phyloP scores from a whole-genome alignment of 2,888 invertebrate species.

The Abscondita cerata region DNA sequence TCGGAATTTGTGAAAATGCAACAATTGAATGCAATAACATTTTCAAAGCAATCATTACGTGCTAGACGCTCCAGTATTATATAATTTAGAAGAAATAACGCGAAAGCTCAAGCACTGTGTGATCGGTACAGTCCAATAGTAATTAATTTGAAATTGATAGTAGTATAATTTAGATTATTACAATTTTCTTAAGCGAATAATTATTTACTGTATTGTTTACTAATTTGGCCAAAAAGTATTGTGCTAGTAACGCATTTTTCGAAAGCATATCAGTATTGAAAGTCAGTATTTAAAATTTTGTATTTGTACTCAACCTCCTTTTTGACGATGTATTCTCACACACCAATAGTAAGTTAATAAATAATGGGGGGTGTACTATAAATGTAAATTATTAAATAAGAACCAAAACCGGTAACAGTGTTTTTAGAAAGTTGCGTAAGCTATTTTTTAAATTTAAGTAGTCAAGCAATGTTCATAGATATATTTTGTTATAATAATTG shows the following conservation, averaged over 20 bases:
- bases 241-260: slow-evolving; percentile 4
- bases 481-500: slow-evolving; percentile 14
- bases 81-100: slow-evolving; percentile 7
- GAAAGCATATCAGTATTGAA: slow-evolving; percentile 23
- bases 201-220: no score
- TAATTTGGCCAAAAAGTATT: background rate
- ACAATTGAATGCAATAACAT: background rate
- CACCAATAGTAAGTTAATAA: no score
- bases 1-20: no score
- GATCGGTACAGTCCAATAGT: slow-evolving; percentile 17
- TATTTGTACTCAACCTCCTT: background rate
- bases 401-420: slow-evolving; percentile 30
- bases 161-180: no score
- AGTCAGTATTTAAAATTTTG: slow-evolving; percentile 18
- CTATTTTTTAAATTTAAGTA: slow-evolving; percentile 24
- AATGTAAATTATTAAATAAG: slow-evolving; percentile 21
- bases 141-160: no score
- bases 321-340: no score
- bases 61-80: slow-evolving; percentile 16
- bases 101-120: slow-evolving; percentile 27
- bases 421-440: slow-evolving; percentile 18
- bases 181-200: no score
- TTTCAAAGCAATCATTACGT: background rate
- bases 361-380: slow-evolving; percentile 4
- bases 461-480: slow-evolving; percentile 20